Base-by-base conservation (phyloP, 2,888 invertebrate genomes). In the Chirona hameri region DNA sequence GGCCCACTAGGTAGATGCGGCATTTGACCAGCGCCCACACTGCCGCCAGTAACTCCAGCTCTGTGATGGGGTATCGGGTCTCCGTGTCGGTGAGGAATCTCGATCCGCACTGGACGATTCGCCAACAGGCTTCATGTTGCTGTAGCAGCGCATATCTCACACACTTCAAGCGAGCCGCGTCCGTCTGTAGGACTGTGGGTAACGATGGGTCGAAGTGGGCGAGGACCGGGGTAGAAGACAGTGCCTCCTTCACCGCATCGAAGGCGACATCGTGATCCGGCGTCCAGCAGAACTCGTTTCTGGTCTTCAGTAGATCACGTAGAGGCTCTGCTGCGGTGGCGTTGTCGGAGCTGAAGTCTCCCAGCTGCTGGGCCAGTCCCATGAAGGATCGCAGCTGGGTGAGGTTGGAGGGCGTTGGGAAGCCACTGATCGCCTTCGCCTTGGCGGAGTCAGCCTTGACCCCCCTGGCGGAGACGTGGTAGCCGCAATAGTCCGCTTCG, bases 11-110 rank as follows among this genome's bases (percentile, higher is more conserved):
- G n/a, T 65, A 83, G 39, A 72, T 24, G 14, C 79, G 52, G 57
- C 83, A 84, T 55, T 82, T 84, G 7, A 7, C 10, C 52, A 83
- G 21, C 12, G 81, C 83, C 82, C 83, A 84, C 0, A 83, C 83
- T 12, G 72, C 83, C 7, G 81, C 84, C 7, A 82, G 7, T 10
- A 83, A 21, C 60, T 84, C 82, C 72, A 85, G 81, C 83, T 85
- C 84, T 5, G 82, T 27, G n/a, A 82, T 83, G 57, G 84, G 81
- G 72, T 84, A 84, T 18, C 84, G 55, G 27, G 81, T 60, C 15
- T 84, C 84, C 5, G 82, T 60, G 48, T 84, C 84, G 46, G 76
- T 57, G n/a, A n/a, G n/a, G n/a, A n/a, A n/a, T n/a, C n/a, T n/a
- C n/a, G n/a, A n/a, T n/a, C n/a, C n/a, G n/a, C 60, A 60, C 60